Evolutionary conservation across 2,888 invertebrate genomes (phyloP).

Genomic region (Acleris sparsana): DNA sequence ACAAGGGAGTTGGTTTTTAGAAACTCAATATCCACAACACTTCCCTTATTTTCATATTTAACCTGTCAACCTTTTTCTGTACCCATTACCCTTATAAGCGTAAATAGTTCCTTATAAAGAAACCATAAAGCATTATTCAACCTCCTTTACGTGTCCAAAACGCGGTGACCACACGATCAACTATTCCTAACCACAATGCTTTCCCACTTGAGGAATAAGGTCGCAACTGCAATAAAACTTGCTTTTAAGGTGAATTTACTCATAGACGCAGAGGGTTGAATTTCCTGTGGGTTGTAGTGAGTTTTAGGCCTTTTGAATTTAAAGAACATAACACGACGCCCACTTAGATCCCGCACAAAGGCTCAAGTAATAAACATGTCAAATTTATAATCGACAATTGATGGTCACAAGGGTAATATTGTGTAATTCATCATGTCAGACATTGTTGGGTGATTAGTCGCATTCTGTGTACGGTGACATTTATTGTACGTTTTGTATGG

Average conservation of each 20-base stretch:
- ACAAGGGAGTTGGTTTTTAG: no score
- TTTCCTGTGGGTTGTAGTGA: no score
- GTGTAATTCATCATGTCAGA: conserved; percentile 33
- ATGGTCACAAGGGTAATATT: conserved; percentile 37
- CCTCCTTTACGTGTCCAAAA: conserved; percentile 21
- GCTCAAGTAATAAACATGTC: conserved; percentile 36
- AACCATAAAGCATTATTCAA: conserved; percentile 26
- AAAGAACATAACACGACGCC: conserved; percentile 15
- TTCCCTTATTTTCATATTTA: no score
- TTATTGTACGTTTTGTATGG: conserved; percentile 6
- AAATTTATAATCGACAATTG: conserved; percentile 38
- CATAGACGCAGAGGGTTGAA: no score
- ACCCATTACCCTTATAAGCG: not conserved
- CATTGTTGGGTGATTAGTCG: conserved; percentile 32
- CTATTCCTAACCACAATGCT: conserved; percentile 31
- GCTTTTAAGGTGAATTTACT: no score
- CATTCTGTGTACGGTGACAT: conserved; percentile 25
- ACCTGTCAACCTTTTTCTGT: not conserved
- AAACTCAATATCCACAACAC: no score
- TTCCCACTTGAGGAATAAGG: no score
- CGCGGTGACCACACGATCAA: conserved; percentile 29
- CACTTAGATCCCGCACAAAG: conserved; percentile 19
- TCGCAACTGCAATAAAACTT: no score
- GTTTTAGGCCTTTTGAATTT: no score
- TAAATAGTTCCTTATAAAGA: conserved; percentile 13